phyloP scores from a whole-genome alignment of 2,113 vertebrate genomes.

The Cephalopterus ornatus region DNA sequence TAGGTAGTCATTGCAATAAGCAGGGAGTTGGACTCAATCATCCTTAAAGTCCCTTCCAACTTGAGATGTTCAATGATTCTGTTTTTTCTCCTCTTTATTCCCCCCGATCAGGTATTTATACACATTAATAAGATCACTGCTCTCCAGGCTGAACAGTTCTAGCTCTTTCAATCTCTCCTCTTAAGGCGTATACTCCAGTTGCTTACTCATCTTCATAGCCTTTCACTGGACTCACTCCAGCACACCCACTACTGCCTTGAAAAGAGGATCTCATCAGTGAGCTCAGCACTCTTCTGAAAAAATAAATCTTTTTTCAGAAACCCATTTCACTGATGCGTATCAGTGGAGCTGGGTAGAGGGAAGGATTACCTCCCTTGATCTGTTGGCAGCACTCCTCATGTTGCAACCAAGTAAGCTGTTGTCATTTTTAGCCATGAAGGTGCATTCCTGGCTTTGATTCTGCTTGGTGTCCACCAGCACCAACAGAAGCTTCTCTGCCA shows the following conservation, averaged over 20 bases:
- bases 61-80: background rate
- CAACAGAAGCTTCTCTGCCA: background rate
- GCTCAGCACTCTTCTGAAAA: background rate
- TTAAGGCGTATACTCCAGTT: background rate
- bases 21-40: background rate
- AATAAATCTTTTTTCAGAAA: too few relatives aligned
- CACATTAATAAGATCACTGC: background rate
- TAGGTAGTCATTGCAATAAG: background rate
- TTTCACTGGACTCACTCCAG: background rate
- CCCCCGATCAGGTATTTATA: background rate
- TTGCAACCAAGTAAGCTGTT: background rate
- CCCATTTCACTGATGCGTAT: too few relatives aligned
- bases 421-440: background rate
- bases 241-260: background rate
- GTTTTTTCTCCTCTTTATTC: too few relatives aligned
- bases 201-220: background rate
- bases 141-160: background rate
- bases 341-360: background rate
- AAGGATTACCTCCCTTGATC: background rate
- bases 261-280: background rate
- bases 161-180: background rate
- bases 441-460: background rate
- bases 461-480: background rate
- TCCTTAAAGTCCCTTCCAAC: background rate
- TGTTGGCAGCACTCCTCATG: background rate